Conservation (phyloP, 2,888 invertebrate genomes). For the Dasypogon diadema region DNA sequence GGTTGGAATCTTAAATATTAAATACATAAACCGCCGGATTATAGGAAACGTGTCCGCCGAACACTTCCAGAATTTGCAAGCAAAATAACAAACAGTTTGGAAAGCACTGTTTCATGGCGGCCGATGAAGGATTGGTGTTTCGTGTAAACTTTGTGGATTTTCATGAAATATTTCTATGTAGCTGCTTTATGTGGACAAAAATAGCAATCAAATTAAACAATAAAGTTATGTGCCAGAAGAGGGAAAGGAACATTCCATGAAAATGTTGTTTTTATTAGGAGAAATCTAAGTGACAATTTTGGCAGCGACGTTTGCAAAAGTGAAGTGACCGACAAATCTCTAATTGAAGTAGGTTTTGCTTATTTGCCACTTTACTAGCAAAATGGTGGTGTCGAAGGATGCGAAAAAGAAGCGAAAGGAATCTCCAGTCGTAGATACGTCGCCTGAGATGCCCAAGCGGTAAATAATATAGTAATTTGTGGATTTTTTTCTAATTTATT, state of each 20-base stretch:
- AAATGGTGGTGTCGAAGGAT: conserved; percentile 68
- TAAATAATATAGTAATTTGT: conserved; percentile 56
- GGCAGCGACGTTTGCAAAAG: conserved; percentile 55
- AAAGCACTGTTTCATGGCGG: conserved; percentile 31
- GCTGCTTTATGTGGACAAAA: background rate
- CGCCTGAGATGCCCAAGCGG: conserved; percentile 69
- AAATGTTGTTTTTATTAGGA: conserved; percentile 1
- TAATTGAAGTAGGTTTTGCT: background rate
- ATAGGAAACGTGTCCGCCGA: background rate
- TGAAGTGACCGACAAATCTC: conserved; percentile 46
- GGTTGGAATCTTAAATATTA: too few species aligned
- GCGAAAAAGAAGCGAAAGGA: conserved; percentile 67
- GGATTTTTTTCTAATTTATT: background rate
- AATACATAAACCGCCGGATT: too few species aligned
- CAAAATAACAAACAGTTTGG: conserved; percentile 48
- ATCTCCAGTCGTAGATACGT: conserved; percentile 65
- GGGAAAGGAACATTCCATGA: background rate
- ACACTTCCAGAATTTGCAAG: conserved; percentile 21
- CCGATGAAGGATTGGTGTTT: conserved; percentile 51
- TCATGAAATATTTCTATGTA: background rate
- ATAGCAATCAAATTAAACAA: background rate
- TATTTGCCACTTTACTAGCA: conserved; percentile 53
- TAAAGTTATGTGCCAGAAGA: background rate
- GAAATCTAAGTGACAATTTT: conserved; percentile 51
- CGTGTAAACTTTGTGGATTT: conserved; percentile 51